Evolutionary conservation across 2,797 vertebrate genomes (phyloP).

Genomic region (Pempheris klunzingeri): DNA sequence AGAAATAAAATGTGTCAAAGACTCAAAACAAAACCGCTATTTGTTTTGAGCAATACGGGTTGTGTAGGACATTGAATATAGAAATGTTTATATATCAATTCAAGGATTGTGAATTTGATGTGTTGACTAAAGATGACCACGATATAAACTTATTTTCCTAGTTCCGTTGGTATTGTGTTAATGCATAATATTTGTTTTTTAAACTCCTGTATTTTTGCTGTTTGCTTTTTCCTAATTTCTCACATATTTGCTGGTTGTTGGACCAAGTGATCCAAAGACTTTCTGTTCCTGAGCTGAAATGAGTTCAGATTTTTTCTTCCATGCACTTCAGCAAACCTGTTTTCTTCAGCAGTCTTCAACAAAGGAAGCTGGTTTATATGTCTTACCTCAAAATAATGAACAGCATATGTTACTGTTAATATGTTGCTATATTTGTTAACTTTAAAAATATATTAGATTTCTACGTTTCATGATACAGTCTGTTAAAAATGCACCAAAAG

Average conservation of each 20-base stretch:
- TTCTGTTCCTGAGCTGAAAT: constrained; percentile 11
- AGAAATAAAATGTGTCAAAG: constrained; percentile 26
- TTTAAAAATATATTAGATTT: neutral
- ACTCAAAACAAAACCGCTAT: constrained; percentile 2
- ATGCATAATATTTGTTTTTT: constrained; percentile 8
- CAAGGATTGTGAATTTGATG: constrained; percentile 26
- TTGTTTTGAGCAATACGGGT: constrained; percentile 38
- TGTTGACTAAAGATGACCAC: neutral
- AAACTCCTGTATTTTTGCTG: neutral
- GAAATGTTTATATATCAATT: constrained; percentile 26
- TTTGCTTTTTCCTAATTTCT: neutral
- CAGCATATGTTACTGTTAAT: constrained; percentile 20
- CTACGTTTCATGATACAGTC: constrained; percentile 10
- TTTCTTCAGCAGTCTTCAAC: neutral
- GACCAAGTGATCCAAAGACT: constrained; percentile 32
- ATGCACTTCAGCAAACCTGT: neutral
- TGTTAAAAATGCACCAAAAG: constrained; percentile 11
- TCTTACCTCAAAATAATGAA: constrained; percentile 25
- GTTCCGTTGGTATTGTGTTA: neutral
- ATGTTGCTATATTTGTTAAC: constrained; percentile 12
- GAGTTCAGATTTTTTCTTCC: neutral
- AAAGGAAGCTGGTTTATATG: constrained; percentile 33
- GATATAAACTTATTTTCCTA: neutral
- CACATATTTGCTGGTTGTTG: constrained; percentile 20
- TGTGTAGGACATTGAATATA: constrained; percentile 16